Base-by-base conservation (phyloP, 1,140 invertebrate species). In the Meteorus sp. region DNA sequence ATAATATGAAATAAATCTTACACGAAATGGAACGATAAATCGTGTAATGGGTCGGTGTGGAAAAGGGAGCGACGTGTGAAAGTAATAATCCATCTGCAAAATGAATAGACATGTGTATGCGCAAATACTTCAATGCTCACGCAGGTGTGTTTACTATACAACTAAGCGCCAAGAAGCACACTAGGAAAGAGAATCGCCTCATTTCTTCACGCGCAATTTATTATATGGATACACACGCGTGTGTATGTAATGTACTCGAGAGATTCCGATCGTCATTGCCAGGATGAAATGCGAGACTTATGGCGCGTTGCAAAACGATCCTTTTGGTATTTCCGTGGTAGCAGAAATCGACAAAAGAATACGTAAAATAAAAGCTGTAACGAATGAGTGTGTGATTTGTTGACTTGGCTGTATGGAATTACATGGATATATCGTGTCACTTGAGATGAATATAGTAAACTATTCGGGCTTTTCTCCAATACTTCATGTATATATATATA, bases 401-500 rank as follows among this genome's bases (percentile, higher is more conserved):
- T 23, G 45, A 48, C 25, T 48, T 7, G 45, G 45, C 9, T 27
- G 35, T 48, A 13, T 62, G 54, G 25, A 62, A 62, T 64, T 62
- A 64, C 60, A 59, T 31, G 27, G 15, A 61, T 48, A 62, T 50
- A 58, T 61, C 56, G 29, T 56, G 63, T 56, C 56, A 62, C 54
- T 59, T 43, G 41, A 43, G 59, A 25, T 27, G 31, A 54, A 29
- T 35, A 41, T 33, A 60, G 13, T 43, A n/a, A 15, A 20, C 53
- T 55, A 25, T 39, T 53, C 25, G 23, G 56, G 13, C 35, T 39
- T 39, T 15, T 39, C 35, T 15, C 35, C 35, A 7, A 11, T 11
- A 11, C 29, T 11, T 39, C 35, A 39, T 39, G 8, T 13, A 39
- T 7, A 15, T 3, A 13, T 9, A 5, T 29, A 29, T 9, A 9